phyloP scores from a whole-genome alignment of 2,888 invertebrate species.

The Lasiommata megera region DNA sequence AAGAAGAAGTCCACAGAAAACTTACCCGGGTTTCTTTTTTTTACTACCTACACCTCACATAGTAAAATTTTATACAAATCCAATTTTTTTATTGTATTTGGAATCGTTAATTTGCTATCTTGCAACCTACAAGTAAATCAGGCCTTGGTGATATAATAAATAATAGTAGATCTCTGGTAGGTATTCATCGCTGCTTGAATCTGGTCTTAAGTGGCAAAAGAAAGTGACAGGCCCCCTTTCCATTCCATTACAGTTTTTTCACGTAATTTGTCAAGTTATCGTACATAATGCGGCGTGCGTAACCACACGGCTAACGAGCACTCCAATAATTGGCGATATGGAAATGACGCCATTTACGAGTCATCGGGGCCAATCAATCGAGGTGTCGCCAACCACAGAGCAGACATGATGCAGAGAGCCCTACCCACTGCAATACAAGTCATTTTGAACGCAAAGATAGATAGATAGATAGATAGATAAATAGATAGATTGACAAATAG shows the following conservation, averaged over 20 bases:
- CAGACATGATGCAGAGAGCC: constrained; percentile 3
- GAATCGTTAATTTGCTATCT: no score
- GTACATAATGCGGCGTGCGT: neutral
- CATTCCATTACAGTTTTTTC: constrained; percentile 4
- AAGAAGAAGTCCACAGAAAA: no score
- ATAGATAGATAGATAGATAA: no score
- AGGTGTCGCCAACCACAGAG: constrained; percentile 17
- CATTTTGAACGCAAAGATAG: no score
- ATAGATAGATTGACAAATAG: neutral
- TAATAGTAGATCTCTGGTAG: no score
- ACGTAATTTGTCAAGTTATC: constrained; percentile 11
- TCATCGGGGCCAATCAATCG: constrained; percentile 25
- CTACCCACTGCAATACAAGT: neutral
- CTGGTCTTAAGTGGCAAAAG: constrained; percentile 4
- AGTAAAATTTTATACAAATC: no score
- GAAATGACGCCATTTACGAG: constrained; percentile 26
- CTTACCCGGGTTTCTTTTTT: no score
- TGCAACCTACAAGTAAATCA: no score
- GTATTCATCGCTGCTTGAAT: no score
- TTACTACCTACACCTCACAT: no score
- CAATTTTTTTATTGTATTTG: no score
- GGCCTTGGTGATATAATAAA: no score
- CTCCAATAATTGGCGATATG: constrained; percentile 17
- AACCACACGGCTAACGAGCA: constrained; percentile 8
- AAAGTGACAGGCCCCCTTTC: constrained; percentile 5